A percentile compares a stretch with the other conserved stretches of the same genome.
These are phyloP conservation scores for Hirtodrosophila confusa DNA, from an alignment of 2,888 invertebrate species.

Conservation along the genomic window DNA sequence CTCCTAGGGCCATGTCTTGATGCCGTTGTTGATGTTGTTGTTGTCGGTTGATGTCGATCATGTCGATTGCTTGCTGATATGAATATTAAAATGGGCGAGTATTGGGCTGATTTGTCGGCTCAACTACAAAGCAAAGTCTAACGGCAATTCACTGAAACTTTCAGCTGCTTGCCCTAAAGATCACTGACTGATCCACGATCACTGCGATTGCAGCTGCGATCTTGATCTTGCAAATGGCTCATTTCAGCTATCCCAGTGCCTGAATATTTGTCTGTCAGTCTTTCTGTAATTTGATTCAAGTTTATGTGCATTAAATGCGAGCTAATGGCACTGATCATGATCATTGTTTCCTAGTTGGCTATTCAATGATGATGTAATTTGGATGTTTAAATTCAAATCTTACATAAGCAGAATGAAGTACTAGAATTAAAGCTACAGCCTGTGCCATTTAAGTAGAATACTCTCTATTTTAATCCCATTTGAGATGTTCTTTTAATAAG, in stretches of 20 bases:
- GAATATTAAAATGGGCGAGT: slow-evolving; percentile 63
- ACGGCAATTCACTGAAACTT: slow-evolving; percentile 60
- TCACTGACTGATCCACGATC: slow-evolving; percentile 46
- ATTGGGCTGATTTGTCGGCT: slow-evolving; percentile 70
- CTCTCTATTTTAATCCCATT: not conserved
- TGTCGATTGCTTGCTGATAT: slow-evolving; percentile 71
- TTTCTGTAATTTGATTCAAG: slow-evolving; percentile 13
- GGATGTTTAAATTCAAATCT: too few relatives aligned
- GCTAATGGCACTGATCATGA: slow-evolving; percentile 4
- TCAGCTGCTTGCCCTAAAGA: slow-evolving; percentile 23
- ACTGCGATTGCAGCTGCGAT: slow-evolving; percentile 26
- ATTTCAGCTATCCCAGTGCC: slow-evolving; percentile 5
- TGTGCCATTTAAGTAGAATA: too few relatives aligned
- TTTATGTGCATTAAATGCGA: slow-evolving; percentile 14
- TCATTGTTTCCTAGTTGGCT: not conserved
- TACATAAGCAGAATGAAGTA: too few relatives aligned
- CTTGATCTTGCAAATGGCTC: slow-evolving; percentile 43
- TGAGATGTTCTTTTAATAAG: not conserved
- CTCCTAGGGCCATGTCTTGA: slow-evolving; percentile 47
- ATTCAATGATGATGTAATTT: not conserved
- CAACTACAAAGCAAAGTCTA: slow-evolving; percentile 71
- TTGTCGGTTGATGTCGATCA: slow-evolving; percentile 47
- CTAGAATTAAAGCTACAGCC: too few relatives aligned
- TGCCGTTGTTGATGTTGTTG: slow-evolving; percentile 10
- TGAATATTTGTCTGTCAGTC: not conserved